These are phyloP conservation scores for Pterocles gutturalis DNA, from an alignment of 2,113 vertebrate genomes.

Conservation along the genomic window DNA sequence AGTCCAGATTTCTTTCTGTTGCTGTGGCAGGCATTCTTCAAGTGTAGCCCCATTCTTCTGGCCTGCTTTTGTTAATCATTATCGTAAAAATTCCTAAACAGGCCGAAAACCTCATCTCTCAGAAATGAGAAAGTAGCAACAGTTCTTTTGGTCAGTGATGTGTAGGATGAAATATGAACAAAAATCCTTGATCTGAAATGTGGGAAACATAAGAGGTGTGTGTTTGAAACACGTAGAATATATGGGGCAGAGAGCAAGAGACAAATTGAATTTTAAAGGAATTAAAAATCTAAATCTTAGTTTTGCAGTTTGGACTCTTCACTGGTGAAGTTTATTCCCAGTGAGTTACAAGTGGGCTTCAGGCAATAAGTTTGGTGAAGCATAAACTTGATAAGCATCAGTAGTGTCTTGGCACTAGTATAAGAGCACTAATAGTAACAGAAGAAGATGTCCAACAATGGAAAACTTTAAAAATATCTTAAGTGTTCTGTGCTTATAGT, in stretches of 20 bases:
- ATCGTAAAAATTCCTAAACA: not conserved
- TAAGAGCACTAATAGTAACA: not conserved
- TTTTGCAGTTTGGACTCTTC: not conserved
- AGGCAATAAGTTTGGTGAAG: not conserved
- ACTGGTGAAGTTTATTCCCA: not conserved
- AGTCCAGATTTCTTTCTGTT: not conserved
- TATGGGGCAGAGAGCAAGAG: not conserved
- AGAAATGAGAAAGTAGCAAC: not conserved
- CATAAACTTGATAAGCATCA: not conserved
- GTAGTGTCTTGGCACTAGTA: not conserved
- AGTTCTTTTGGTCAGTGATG: not conserved
- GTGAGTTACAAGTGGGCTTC: not conserved
- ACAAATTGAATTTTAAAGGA: not conserved
- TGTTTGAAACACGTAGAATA: not conserved
- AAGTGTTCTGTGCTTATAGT: not conserved
- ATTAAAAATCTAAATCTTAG: not conserved
- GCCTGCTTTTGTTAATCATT: not conserved
- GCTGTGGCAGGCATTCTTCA: not conserved
- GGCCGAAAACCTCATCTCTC: not conserved
- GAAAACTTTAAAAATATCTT: not conserved
- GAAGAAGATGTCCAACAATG: not conserved
- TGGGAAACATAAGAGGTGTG: not conserved
- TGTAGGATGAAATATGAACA: not conserved
- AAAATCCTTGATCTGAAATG: not conserved
- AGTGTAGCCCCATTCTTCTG: not conserved